phyloP scores from a whole-genome alignment of 2,888 invertebrate species.

The Notodonta ziczac region DNA sequence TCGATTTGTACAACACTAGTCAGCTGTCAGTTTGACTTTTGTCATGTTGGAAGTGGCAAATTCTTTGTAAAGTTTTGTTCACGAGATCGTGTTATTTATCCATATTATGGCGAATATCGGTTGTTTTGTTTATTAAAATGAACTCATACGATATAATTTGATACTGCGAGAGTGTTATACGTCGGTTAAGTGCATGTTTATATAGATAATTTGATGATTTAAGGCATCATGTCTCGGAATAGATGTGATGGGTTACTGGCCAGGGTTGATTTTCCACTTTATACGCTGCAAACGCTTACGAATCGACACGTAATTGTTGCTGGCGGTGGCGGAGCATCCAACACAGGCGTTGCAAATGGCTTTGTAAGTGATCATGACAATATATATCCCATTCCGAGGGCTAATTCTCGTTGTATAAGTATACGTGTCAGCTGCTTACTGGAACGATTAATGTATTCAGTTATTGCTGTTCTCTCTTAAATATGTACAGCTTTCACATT shows the following conservation, averaged over 20 bases:
- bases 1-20: neutral
- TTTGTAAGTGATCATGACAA: conserved; percentile 89
- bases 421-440: conserved; percentile 62
- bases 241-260: conserved; percentile 90
- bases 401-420: conserved; percentile 21
- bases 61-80: conserved; percentile 68
- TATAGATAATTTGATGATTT: conserved; percentile 58
- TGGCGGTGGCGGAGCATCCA: conserved; percentile 98
- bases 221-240: conserved; percentile 74
- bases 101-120: conserved; percentile 58
- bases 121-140: conserved; percentile 54
- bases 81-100: conserved; percentile 52
- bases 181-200: conserved; percentile 40
- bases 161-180: conserved; percentile 52
- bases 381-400: conserved; percentile 19
- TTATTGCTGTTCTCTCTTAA: conserved; percentile 13
- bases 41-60: conserved; percentile 81
- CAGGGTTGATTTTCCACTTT: conserved; percentile 96
- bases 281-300: conserved; percentile 94
- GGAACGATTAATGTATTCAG: conserved; percentile 30
- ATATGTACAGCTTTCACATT: conserved; percentile 20
- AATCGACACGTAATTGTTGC: conserved; percentile 97
- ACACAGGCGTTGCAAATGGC: conserved; percentile 98
- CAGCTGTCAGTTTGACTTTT: conserved; percentile 76
- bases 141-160: conserved; percentile 57